Evolutionary conservation across 2,113 vertebrate genomes (phyloP).

Genomic region (Mesocricetus auratus): DNA sequence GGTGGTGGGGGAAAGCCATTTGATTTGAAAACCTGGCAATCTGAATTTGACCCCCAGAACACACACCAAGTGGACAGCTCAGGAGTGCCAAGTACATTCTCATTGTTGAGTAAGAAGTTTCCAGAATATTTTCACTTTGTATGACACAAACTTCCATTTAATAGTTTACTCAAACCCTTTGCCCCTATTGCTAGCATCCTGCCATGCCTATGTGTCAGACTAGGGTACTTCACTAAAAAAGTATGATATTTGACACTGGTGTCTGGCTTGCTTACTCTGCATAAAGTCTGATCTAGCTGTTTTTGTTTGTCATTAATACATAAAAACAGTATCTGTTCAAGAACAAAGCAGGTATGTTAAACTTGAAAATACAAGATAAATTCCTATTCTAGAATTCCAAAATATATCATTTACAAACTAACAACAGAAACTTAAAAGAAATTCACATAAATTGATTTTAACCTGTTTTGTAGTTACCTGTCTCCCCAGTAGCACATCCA

Average conservation of each 20-base stretch:
- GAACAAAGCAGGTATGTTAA: background rate
- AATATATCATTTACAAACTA: background rate
- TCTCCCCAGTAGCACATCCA: accelerated
- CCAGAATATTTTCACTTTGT: background rate
- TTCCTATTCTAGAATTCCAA: background rate
- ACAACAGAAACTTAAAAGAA: background rate
- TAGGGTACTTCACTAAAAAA: background rate
- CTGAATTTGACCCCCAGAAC: background rate
- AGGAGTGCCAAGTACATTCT: background rate
- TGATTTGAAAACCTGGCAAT: background rate
- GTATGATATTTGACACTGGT: accelerated
- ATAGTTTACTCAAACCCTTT: too few species aligned
- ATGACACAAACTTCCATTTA: background rate
- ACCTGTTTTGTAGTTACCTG: background rate
- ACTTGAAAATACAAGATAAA: background rate
- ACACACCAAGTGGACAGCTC: accelerated
- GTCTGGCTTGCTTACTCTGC: background rate
- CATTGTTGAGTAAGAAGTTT: accelerated
- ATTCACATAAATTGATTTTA: background rate
- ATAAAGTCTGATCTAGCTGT: background rate
- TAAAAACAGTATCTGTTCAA: too few species aligned
- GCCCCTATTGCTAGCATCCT: too few species aligned
- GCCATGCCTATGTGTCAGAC: background rate
- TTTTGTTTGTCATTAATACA: background rate
- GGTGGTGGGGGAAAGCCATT: too few species aligned